A percentile compares a stretch with the other conserved stretches of the same genome.
Evolutionary conservation across 2,797 vertebrate species (phyloP).

Genomic region (Oreonectes daqikongensis): DNA sequence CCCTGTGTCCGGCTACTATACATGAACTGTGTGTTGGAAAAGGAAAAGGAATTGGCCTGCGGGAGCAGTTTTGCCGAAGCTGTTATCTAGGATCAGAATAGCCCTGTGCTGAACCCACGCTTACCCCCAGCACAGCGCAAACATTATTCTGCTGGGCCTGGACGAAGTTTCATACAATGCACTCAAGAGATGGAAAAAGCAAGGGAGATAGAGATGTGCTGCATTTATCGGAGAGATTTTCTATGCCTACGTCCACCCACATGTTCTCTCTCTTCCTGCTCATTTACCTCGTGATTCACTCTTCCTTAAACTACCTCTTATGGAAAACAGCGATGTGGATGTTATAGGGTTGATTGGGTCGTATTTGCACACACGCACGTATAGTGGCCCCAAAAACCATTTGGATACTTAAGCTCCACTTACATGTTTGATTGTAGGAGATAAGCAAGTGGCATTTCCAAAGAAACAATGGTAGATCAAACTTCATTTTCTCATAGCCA

Average conservation of each 20-base stretch:
- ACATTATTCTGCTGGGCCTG: constrained; percentile 24
- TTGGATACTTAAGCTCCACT: neutral
- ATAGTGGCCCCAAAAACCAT: neutral
- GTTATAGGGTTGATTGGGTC: constrained; percentile 27
- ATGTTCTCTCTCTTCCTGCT: constrained; percentile 35
- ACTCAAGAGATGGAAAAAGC: constrained; percentile 14
- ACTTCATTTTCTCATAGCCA: too few species aligned
- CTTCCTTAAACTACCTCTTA: constrained; percentile 44
- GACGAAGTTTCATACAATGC: constrained; percentile 10
- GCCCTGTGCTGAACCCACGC: constrained; percentile 51
- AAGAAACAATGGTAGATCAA: neutral
- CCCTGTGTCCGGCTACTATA: constrained; percentile 47
- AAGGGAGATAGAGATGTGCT: constrained; percentile 30
- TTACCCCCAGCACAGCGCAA: constrained; percentile 32
- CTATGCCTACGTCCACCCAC: constrained; percentile 41
- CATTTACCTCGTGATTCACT: constrained; percentile 29
- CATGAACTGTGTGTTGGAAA: constrained; percentile 37
- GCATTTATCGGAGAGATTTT: constrained; percentile 46
- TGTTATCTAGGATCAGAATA: constrained; percentile 57
- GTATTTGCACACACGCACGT: constrained; percentile 21
- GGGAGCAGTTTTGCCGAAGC: constrained; percentile 47
- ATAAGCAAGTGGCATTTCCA: neutral
- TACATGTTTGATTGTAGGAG: neutral
- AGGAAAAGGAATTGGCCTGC: constrained; percentile 51
- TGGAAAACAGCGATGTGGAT: constrained; percentile 52